Conservation (phyloP, 2,113 vertebrate species). For the Nannospalax galili region DNA sequence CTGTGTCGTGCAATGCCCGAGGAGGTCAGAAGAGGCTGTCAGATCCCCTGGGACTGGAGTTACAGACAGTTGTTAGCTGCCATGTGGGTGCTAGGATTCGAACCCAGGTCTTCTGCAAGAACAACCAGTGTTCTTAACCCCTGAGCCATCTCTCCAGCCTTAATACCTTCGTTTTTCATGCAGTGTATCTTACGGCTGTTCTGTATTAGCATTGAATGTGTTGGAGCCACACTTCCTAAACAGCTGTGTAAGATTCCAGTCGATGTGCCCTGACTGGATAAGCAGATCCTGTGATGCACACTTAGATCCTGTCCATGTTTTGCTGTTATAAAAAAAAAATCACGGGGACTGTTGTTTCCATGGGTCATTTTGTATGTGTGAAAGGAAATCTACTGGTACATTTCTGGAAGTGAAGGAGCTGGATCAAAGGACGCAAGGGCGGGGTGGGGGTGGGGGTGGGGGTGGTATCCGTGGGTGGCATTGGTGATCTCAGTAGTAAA, state of each 20-base stretch:
- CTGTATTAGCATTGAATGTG: accelerated
- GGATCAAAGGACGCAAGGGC: background rate
- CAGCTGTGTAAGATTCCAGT: accelerated
- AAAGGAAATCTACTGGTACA: background rate
- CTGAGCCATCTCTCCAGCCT: no score
- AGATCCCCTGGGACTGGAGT: no score
- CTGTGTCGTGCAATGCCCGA: no score
- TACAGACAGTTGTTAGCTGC: no score
- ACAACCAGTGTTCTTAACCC: no score
- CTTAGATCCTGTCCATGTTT: background rate
- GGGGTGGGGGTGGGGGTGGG: no score
- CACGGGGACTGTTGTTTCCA: accelerated
- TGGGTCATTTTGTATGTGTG: background rate
- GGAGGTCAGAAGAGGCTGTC: no score
- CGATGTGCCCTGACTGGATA: background rate
- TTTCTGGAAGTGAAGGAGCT: background rate
- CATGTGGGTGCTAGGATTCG: no score
- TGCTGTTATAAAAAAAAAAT: background rate
- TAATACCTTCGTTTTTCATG: no score
- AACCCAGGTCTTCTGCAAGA: no score
- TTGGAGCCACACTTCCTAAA: background rate
- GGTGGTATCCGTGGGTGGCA: no score
- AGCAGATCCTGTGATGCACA: accelerated
- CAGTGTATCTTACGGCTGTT: accelerated
- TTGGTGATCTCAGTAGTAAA: background rate